phyloP scores from a whole-genome alignment of 2,888 invertebrate species.

The Schizaphis graminum region DNA sequence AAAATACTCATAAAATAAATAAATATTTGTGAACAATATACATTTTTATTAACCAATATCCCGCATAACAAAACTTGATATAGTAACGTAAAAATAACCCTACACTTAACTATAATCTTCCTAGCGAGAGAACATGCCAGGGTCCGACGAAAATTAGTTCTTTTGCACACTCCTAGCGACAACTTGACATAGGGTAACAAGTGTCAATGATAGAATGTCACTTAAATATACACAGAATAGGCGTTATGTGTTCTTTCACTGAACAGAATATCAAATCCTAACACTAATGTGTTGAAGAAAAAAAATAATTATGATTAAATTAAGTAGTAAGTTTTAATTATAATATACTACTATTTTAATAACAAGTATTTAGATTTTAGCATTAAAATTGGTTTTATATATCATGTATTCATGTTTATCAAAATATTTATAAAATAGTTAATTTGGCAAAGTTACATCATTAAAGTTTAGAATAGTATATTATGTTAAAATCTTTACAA shows the following conservation, averaged over 20 bases:
- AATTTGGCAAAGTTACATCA: slow-evolving; percentile 13
- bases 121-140: no score
- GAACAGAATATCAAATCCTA: not conserved
- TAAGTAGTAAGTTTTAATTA: not conserved
- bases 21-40: not conserved
- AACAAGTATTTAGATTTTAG: not conserved
- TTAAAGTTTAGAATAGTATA: not conserved
- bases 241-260: no score
- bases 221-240: no score
- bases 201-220: no score
- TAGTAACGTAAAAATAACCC: not conserved
- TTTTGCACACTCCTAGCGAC: no score
- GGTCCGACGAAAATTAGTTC: no score
- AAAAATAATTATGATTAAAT: not conserved
- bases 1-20: not conserved
- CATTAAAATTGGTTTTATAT: not conserved
- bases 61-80: not conserved
- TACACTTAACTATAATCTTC: not conserved
- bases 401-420: not conserved
- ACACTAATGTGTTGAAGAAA: not conserved
- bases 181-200: no score
- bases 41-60: not conserved
- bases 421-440: not conserved
- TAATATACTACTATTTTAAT: not conserved
- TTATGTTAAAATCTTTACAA: not conserved